Evolutionary conservation across 2,113 vertebrate genomes (phyloP).

Genomic region (Rostratula benghalensis): DNA sequence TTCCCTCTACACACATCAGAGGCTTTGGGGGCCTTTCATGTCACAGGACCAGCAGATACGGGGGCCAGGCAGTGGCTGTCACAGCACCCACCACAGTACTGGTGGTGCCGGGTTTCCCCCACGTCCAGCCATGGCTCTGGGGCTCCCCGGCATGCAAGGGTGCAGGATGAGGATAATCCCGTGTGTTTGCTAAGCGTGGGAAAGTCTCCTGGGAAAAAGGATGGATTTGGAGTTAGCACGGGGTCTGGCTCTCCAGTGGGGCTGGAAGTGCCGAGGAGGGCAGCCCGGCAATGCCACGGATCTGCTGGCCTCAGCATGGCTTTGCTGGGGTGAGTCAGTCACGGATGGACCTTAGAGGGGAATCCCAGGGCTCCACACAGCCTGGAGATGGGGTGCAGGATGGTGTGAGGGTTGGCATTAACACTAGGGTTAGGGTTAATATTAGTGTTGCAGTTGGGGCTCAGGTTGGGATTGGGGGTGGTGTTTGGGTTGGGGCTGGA

Average conservation of each 20-base stretch:
- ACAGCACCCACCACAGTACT: background rate
- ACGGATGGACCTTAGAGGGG: background rate
- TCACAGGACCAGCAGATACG: background rate
- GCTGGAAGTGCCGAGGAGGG: background rate
- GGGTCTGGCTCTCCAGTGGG: accelerated
- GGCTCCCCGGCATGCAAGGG: background rate
- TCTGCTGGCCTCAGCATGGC: accelerated
- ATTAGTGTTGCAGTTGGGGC: background rate
- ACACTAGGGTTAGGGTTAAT: background rate
- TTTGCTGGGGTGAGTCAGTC: background rate
- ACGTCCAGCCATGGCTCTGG: accelerated
- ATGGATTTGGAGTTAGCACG: background rate
- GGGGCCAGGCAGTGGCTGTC: slow-evolving; percentile 18
- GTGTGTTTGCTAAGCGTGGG: background rate
- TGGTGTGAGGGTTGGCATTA: accelerated
- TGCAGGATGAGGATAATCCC: background rate
- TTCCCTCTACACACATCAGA: background rate
- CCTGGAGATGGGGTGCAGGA: background rate
- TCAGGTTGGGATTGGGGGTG: background rate
- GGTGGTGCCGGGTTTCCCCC: background rate
- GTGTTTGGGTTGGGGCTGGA: background rate
- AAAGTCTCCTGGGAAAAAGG: background rate
- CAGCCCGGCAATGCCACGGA: accelerated
- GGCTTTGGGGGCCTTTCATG: slow-evolving; percentile 37
- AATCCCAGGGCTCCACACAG: background rate